Evolutionary conservation across 1,140 invertebrate genomes (phyloP), one percentile per base, ranked within the genome.

Genomic region (Heliconius hewitsoni): DNA sequence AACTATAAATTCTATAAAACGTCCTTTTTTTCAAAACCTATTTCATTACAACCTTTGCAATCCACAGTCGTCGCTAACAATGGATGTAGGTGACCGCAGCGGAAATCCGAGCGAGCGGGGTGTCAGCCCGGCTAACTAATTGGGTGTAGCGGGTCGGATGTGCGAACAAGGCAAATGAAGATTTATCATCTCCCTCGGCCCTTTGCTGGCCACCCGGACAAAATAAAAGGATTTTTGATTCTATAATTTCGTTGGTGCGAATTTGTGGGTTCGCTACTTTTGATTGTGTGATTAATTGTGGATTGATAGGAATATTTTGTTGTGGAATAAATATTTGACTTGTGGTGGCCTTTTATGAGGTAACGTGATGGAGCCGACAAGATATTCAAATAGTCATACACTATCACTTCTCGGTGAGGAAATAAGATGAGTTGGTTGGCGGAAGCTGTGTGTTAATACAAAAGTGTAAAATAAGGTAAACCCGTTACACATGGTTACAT

Each of bases 141-240:
- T 94, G 91, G 90, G 86, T 87, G 86, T 88, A 87, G 89, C 85
- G 91, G 91, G 86, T 90, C 88, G 90, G 90, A 90, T 92, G 90
- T 93, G 92, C 89, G 91, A 89, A 92, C 91, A 91, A 88, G 89
- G 89, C 90, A 93, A 94, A 94, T 94, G 91, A 94, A 94, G 92
- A 93, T 94, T 94, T 94, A 94, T 94, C 90, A 94, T 93, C 85
- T 66, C 78, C 82, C 78, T 80, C 81, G 84, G 85, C 90, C 89
- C 87, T 91, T 85, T 55, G 77, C 81, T 71, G 73, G 82, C 72
- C 81, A 83, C 72, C 74, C 77, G 72, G 75, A 74, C 73, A 30
- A 66, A 66, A 66, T 66, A 66, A 66, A 66, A 66, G 60, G 60
- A 66, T 66, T 66, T 66, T 66, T 66, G 60, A 66, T 66, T 66